These are phyloP conservation scores for Lycocerus yunnanus DNA, from an alignment of 2,888 invertebrate genomes.

Conservation along the genomic window DNA sequence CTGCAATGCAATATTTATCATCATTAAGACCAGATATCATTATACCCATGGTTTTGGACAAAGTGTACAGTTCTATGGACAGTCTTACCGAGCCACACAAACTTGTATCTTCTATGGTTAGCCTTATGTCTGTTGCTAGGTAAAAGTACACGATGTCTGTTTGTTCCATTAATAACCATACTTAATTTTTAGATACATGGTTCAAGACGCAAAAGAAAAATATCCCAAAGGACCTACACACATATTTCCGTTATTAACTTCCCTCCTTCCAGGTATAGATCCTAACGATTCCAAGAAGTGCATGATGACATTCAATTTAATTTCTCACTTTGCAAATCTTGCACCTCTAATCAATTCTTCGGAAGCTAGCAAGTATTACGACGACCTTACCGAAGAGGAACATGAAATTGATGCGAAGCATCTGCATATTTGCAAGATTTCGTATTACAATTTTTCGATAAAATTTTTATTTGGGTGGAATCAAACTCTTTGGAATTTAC, in stretches of 20 bases:
- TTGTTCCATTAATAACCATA: neutral
- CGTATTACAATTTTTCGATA: slow-evolving; percentile 81
- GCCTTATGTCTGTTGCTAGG: slow-evolving; percentile 71
- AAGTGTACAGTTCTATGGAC: slow-evolving; percentile 78
- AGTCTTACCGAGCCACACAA: slow-evolving; percentile 89
- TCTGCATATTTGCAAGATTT: slow-evolving; percentile 90
- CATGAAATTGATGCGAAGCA: slow-evolving; percentile 73
- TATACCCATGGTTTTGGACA: slow-evolving; percentile 81
- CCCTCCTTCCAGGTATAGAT: slow-evolving; percentile 86
- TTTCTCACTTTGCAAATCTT: slow-evolving; percentile 75
- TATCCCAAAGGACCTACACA: slow-evolving; percentile 81
- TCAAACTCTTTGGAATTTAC: slow-evolving; percentile 71
- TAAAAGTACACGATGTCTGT: slow-evolving; percentile 24
- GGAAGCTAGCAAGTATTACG: slow-evolving; percentile 67
- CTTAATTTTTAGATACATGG: slow-evolving; percentile 46
- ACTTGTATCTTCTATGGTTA: slow-evolving; percentile 72
- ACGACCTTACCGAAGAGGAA: slow-evolving; percentile 79
- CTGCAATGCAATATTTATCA: slow-evolving; percentile 76
- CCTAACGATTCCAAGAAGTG: slow-evolving; percentile 84
- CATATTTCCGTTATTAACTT: slow-evolving; percentile 78
- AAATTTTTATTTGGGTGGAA: slow-evolving; percentile 72
- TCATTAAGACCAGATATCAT: slow-evolving; percentile 80
- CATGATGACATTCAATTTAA: slow-evolving; percentile 76
- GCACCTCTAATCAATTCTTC: slow-evolving; percentile 88
- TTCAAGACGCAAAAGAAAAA: slow-evolving; percentile 58